Conservation (phyloP, 1,140 invertebrate genomes). For the Heliconius eleuchia region DNA sequence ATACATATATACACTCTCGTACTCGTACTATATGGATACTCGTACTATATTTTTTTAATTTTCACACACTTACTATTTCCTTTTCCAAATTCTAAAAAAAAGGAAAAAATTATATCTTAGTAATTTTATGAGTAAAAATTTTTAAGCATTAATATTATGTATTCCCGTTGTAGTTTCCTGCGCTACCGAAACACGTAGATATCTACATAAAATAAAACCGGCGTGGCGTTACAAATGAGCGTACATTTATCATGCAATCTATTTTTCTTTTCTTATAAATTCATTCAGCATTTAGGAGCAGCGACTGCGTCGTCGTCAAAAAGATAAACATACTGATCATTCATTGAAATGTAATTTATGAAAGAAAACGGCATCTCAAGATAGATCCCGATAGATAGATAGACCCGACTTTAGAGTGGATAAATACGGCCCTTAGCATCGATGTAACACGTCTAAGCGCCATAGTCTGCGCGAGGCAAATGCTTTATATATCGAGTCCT, state of each 20-base stretch:
- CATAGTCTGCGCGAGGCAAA: background rate
- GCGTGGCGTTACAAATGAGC: background rate
- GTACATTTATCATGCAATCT: background rate
- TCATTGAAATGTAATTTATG: too few species aligned
- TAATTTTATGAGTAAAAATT: background rate
- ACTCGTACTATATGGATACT: too few species aligned
- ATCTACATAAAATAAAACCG: too few species aligned
- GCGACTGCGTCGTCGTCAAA: background rate
- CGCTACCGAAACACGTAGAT: too few species aligned
- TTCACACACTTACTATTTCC: too few species aligned
- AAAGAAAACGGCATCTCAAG: too few species aligned
- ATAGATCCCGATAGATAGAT: too few species aligned
- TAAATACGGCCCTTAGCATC: too few species aligned
- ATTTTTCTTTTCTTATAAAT: background rate
- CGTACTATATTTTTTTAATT: too few species aligned
- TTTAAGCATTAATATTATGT: background rate
- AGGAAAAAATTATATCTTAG: background rate
- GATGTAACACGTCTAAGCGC: background rate
- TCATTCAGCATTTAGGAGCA: background rate
- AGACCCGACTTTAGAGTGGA: too few species aligned
- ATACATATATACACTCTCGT: too few species aligned
- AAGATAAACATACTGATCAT: background rate
- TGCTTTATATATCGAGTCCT: background rate
- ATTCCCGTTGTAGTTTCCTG: background rate
- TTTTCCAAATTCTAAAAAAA: background rate